These are phyloP conservation scores for Actenoides lindsayi DNA, from an alignment of 2,113 vertebrate species.

Conservation along the genomic window DNA sequence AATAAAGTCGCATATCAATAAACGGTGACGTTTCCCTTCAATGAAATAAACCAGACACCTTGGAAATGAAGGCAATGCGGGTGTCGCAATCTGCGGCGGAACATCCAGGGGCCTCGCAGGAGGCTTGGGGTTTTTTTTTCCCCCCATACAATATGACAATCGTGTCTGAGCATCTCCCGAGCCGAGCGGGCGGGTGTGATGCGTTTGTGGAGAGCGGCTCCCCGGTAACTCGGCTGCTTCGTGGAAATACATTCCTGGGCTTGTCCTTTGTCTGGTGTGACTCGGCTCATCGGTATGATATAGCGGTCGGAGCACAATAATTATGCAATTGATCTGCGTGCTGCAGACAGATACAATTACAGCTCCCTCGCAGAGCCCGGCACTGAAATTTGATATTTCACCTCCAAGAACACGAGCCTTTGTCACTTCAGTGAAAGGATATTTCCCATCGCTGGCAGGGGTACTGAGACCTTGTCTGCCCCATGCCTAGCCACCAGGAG, in stretches of 20 bases:
- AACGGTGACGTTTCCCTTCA: neutral
- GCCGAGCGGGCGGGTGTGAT: neutral
- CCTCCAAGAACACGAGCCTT: slow-evolving; percentile 47
- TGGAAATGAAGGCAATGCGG: neutral
- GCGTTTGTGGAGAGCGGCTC: neutral
- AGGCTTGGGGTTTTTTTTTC: neutral
- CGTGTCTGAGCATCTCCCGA: slow-evolving; percentile 34
- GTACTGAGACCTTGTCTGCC: neutral
- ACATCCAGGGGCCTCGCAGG: slow-evolving; percentile 24
- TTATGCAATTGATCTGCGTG: slow-evolving; percentile 60
- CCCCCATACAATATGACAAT: neutral
- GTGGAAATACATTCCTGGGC: slow-evolving; percentile 21
- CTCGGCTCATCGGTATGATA: slow-evolving; percentile 17
- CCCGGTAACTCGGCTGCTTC: slow-evolving; percentile 16
- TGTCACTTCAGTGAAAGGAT: slow-evolving; percentile 5
- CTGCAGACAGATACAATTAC: slow-evolving; percentile 60
- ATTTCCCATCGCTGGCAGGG: neutral
- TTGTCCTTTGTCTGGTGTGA: slow-evolving; percentile 30
- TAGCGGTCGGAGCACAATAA: slow-evolving; percentile 13
- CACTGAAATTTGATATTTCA: slow-evolving; percentile 59
- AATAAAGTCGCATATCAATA: slow-evolving; percentile 39
- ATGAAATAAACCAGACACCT: slow-evolving; percentile 55
- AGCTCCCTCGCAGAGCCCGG: neutral
- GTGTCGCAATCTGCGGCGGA: neutral
- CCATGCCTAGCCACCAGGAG: neutral